phyloP scores from a whole-genome alignment of 2,888 invertebrate genomes.

The Criorhina ranunculi region DNA sequence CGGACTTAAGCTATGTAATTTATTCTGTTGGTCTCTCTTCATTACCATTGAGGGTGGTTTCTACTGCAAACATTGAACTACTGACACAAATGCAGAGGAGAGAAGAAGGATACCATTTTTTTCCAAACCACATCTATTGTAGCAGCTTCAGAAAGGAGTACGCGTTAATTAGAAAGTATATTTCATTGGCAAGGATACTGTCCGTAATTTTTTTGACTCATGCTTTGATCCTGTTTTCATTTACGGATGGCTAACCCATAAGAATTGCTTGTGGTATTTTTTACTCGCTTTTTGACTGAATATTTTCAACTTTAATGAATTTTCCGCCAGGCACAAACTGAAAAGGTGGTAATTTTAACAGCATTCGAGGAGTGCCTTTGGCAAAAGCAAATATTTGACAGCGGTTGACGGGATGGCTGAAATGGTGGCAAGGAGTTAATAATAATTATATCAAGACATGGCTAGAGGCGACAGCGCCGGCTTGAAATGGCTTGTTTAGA shows the following conservation, averaged over 20 bases:
- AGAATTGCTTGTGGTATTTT: slow-evolving; percentile 21
- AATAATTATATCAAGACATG: not conserved
- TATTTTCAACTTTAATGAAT: slow-evolving; percentile 54
- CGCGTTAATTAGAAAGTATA: slow-evolving; percentile 60
- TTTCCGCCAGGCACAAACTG: slow-evolving; percentile 23
- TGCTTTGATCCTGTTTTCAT: slow-evolving; percentile 13
- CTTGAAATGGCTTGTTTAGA: not conserved
- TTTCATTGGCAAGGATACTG: slow-evolving; percentile 58
- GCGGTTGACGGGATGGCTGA: not conserved
- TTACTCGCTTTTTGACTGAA: slow-evolving; percentile 5
- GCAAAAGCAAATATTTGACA: slow-evolving; percentile 35
- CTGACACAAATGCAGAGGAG: not conserved
- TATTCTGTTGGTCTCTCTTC: slow-evolving; percentile 26
- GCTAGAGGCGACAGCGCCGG: not conserved
- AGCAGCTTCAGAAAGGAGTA: slow-evolving; percentile 6
- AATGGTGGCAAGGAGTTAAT: slow-evolving; percentile 4
- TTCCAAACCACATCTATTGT: slow-evolving; percentile 6
- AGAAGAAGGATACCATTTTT: not conserved
- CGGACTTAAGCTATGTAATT: slow-evolving; percentile 28
- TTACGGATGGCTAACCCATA: slow-evolving; percentile 38
- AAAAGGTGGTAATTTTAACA: slow-evolving; percentile 64
- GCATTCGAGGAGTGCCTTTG: slow-evolving; percentile 35
- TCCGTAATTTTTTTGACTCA: slow-evolving; percentile 21
- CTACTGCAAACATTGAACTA: not conserved
- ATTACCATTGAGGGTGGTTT: slow-evolving; percentile 14